Conservation (phyloP, 2,888 invertebrate species). For the Tenthredo distinguenda region DNA sequence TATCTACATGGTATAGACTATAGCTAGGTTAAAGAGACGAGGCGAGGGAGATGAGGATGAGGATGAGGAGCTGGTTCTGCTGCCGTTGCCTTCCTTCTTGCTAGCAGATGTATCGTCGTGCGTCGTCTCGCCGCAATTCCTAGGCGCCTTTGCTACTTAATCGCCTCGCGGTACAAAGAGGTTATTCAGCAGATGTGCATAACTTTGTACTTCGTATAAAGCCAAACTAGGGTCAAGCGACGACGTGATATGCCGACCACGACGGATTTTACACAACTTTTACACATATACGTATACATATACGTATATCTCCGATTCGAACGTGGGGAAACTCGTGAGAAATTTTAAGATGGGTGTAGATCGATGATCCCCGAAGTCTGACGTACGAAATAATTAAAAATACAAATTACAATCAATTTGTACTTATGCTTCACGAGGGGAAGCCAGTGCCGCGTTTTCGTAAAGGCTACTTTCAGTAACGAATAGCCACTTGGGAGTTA, state of each 20-base stretch:
- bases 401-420: conserved; percentile 32
- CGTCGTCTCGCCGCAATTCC: conserved; percentile 45
- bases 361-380: too few relatives aligned
- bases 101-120: conserved; percentile 26
- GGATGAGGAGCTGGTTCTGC: background rate
- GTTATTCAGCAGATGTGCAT: conserved; percentile 45
- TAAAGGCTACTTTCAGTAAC: conserved; percentile 37
- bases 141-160: conserved; percentile 44
- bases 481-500: conserved; percentile 24
- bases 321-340: background rate
- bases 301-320: too few relatives aligned
- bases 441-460: background rate
- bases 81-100: background rate
- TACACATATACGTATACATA: too few relatives aligned
- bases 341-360: background rate
- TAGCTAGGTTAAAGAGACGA: background rate
- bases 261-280: background rate
- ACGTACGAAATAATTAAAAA: background rate
- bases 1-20: too few relatives aligned
- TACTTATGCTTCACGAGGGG: background rate
- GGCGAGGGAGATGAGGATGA: background rate
- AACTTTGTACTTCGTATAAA: background rate
- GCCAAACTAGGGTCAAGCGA: background rate
- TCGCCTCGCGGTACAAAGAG: conserved; percentile 29
- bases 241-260: background rate